Base-by-base conservation (phyloP, 2,888 invertebrate genomes). In the Aphidoletes aphidimyza region DNA sequence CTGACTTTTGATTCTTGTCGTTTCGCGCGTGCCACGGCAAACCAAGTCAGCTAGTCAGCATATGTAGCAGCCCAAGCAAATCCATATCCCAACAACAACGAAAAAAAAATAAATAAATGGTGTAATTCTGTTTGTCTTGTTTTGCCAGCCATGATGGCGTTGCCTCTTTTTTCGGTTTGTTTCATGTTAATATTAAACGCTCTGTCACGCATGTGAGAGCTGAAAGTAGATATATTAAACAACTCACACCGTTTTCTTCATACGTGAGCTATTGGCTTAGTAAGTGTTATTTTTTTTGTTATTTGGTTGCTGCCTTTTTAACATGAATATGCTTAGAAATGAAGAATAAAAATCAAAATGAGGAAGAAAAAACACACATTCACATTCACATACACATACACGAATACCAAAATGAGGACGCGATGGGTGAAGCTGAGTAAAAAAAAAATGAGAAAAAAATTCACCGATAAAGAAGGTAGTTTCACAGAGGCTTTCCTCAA, bases 181-280 rank as follows among this genome's bases (percentile, higher is more conserved):
- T 54, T 54, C 54, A 22, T 54, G 22, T 54, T 54, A 54, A 54
- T 54, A 54, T 54, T 54, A 54, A 54, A 54, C 54, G 54, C 54
- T 54, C 54, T 54, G 54, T 54, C 54, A 54, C 54, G 54, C 54
- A 54, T 54, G 54, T 54, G 54, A n/a, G n/a, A 54, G 54, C 54
- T 54, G 54, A 54, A 54, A 54, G 54, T 54, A 54, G 22, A 54
- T 54, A 54, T 54, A 54, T 54, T 54, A 22, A 54, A 54, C 54
- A 54, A 54, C 54, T 54, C 54, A 54, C 22, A 54, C 54, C 54
- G 54, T 54, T 54, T 22, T 22, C 54, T 54, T 54, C 54, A 54
- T 54, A 54, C 54, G 54, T 54, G 54, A 54, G 54, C 54, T 54
- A 22, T 54, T 54, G 54, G 54, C 54, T 54, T 22, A 54, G n/a